A percentile compares a stretch with the other conserved stretches of the same genome.
These are phyloP conservation scores for Odiellus spinosus DNA, from an alignment of 2,888 invertebrate species.

Conservation along the genomic window DNA sequence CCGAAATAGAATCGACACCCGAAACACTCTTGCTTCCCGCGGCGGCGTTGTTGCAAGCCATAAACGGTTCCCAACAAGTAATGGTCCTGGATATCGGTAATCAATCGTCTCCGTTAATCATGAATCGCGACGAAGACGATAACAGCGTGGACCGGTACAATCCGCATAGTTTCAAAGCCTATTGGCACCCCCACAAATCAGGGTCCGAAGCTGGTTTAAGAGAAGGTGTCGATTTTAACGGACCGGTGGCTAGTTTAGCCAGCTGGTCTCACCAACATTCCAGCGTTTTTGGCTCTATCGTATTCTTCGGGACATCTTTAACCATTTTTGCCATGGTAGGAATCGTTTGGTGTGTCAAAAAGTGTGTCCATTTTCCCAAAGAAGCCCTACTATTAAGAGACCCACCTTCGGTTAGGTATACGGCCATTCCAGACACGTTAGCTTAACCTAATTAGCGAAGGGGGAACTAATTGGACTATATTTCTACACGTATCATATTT, in stretches of 20 bases:
- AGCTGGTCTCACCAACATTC: conserved; percentile 12
- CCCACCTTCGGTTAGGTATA: conserved; percentile 26
- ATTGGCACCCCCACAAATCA: not conserved
- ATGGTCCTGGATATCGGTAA: not conserved
- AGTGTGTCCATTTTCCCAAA: conserved; percentile 26
- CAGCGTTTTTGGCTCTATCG: conserved; percentile 22
- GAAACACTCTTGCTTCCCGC: not conserved
- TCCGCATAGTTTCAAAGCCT: no score
- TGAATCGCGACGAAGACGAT: no score
- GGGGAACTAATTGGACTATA: no score
- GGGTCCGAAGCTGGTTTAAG: not conserved
- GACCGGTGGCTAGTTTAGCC: not conserved
- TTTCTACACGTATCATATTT: no score
- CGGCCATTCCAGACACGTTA: conserved; percentile 26
- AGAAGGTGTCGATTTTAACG: not conserved
- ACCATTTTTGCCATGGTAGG: conserved; percentile 27
- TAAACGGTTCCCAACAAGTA: not conserved
- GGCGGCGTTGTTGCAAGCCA: conserved; percentile 4
- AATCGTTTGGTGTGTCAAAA: conserved; percentile 25
- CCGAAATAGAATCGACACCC: not conserved
- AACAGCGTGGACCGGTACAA: no score
- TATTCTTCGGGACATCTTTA: conserved; percentile 27
- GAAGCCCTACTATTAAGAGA: conserved; percentile 25
- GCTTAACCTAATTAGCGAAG: no score
- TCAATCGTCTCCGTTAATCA: no score